Conservation (phyloP, 92 coral and sea anemone genomes). For the Zoanthus sansibaricus region DNA sequence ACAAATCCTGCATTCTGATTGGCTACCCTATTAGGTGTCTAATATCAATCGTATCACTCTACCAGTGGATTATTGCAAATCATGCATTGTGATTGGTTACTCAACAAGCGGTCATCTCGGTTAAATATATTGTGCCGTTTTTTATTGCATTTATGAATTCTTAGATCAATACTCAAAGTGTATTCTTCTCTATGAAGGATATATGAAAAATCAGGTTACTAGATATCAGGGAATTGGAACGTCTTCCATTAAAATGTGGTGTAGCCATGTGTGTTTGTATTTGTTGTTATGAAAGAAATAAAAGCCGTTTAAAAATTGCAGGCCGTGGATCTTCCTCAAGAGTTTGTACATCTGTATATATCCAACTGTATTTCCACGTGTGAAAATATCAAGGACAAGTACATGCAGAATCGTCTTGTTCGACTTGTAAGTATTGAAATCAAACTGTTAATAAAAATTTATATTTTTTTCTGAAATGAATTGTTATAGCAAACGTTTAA, state of each 20-base stretch:
- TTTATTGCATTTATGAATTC: no score
- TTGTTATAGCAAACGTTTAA: no score
- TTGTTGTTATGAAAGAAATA: background rate
- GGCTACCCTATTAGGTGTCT: no score
- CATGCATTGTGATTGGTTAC: no score
- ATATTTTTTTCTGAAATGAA: no score
- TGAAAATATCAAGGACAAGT: constrained; percentile 96
- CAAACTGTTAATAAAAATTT: no score
- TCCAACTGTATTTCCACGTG: constrained; percentile 98
- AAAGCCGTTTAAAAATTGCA: constrained; percentile 20
- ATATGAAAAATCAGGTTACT: background rate
- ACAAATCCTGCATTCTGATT: no score
- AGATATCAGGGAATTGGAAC: background rate
- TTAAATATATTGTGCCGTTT: no score
- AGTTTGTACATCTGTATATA: constrained; percentile 94
- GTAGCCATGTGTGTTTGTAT: background rate
- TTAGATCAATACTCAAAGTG: no score
- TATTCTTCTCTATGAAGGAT: no score
- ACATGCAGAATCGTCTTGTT: constrained; percentile 98
- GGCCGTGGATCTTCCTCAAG: constrained; percentile 98
- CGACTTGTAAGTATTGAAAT: constrained; percentile 79
- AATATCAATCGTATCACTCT: no score
- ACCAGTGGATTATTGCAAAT: background rate
- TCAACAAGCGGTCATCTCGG: no score
- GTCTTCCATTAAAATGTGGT: background rate